Base-by-base conservation (phyloP, 2,797 vertebrate genomes). In the Tamandua tetradactyla region DNA sequence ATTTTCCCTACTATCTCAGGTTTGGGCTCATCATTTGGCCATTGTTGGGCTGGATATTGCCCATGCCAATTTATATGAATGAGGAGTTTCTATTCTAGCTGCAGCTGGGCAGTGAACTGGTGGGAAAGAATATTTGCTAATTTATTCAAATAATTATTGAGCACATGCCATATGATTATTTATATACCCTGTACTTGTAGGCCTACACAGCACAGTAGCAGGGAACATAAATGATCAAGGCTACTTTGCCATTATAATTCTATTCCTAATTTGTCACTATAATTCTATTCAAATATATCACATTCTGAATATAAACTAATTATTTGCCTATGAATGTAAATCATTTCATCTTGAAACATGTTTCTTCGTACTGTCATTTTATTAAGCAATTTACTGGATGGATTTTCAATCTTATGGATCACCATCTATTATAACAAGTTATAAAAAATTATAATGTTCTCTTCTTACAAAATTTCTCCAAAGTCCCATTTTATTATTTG, bases 401-500 rank as follows among this genome's bases (percentile, higher is more conserved):
- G 40, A 57, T 78, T 92, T 88, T 95, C 85, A 62, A 2, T 44
- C 22, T 88, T 92, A 76, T 13, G 42, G 13, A 72, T 23, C 49
- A 62, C 61, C 40, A 44, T 72, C 64, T 90, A 14, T 52, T 78
- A 30, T 84, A 84, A 78, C 27, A 84, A 37, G 25, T 88, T 71
- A 27, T 88, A 57, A 84, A 72, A 87, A 75, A 76, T 82, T 82
- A 68, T 44, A 83, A 55, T 52, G 42, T 62, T 52, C 27, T 89
- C 18, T 37, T 8, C 15, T 15, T 61, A n/a, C 52, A 13, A 32
- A 87, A 69, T 44, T 42, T 87, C 5, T 87, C 66, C 23, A 10
- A n/a, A 80, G 66, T 85, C 57, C 30, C 57, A 64, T 92, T 92
- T 92, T 84, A 89, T 78, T 94, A 40, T 86, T 90, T 68, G 61